Base-by-base conservation (phyloP, 2,113 vertebrate genomes). In the Hyperoodon ampullatus region DNA sequence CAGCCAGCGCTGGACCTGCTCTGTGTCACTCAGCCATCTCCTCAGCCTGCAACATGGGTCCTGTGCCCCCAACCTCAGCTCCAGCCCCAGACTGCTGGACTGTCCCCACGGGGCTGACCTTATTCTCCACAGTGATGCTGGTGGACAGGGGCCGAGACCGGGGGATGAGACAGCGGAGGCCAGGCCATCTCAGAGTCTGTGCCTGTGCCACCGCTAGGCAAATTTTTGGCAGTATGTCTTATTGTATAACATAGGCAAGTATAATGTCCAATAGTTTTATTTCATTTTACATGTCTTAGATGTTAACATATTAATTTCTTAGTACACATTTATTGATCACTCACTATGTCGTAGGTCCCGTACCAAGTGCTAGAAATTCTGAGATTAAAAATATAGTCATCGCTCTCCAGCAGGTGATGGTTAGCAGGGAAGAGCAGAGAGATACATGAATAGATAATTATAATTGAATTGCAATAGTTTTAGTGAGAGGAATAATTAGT, bases 1-100 rank as follows among this genome's bases (percentile, higher is more conserved):
- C 98, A 0, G 98, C 98, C 0, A 98, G 98, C 6, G 97, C 93
- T 15, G 99, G 98, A 88, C 97, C 99, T 99, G 30, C 50, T 24
- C 42, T 28, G 42, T n/a, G 42, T 50, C 86, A 19, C 15, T 26
- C 18, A 24, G 26, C 14, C 65, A 13, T 42, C 78, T 21, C 80
- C 63, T 72, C 21, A 19, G 47, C 68, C 78, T 89, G 47, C 39
- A 60, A 5, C 33, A 3, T 88, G 4, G 2, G 12, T 42, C 10
- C 58, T 55, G 8, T 95, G 78, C 58, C 5, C 4, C 30, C 39
- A 70, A 9, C 6, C 24, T 39, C 10, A 63, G 65, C 80, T 72
- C 44, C 11, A 33, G 44, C 68, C 72, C 83, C 55, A n/a, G 68
- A 50, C 24, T 71, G 4, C 28, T 63, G 47, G 26, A 42, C 60